A percentile compares a stretch with the other conserved stretches of the same genome.
phyloP scores from a whole-genome alignment of 2,113 vertebrate genomes.

The Syrrhaptes paradoxus region DNA sequence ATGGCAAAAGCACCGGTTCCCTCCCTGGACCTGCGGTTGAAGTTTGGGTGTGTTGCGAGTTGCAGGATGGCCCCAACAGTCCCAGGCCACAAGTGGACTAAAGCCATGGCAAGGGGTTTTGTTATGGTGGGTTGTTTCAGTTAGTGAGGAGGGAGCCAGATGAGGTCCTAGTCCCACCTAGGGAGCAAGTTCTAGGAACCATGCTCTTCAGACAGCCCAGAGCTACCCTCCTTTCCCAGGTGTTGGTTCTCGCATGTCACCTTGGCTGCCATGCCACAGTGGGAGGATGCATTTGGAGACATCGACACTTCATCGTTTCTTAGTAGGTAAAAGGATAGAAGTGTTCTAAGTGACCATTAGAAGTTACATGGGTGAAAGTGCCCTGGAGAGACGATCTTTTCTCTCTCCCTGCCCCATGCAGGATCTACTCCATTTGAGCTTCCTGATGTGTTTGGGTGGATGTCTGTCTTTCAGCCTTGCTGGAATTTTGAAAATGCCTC shows the following conservation, averaged over 20 bases:
- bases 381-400: not conserved
- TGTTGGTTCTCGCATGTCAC: not conserved
- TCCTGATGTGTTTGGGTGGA: not conserved
- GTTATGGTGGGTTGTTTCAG: not conserved
- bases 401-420: not conserved
- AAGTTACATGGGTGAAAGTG: not conserved
- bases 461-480: not conserved
- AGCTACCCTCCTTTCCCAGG: not conserved
- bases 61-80: not conserved
- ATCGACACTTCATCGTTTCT: not conserved
- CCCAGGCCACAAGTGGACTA: not conserved
- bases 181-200: not conserved
- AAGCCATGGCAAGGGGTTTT: not conserved
- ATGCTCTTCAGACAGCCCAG: accelerated
- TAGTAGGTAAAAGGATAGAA: not conserved
- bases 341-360: not conserved
- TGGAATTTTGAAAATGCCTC: not conserved
- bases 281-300: not conserved
- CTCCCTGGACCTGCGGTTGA: not conserved
- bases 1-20: not conserved
- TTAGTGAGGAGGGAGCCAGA: not conserved
- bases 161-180: not conserved
- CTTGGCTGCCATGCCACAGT: not conserved
- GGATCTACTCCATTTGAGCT: not conserved
- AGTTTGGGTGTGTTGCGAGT: accelerated